Percentiles rank a stretch among this genome's conserved stretches.
These are phyloP conservation scores for Campopleginae sp. DNA, from an alignment of 2,888 invertebrate genomes.

Conservation along the genomic window DNA sequence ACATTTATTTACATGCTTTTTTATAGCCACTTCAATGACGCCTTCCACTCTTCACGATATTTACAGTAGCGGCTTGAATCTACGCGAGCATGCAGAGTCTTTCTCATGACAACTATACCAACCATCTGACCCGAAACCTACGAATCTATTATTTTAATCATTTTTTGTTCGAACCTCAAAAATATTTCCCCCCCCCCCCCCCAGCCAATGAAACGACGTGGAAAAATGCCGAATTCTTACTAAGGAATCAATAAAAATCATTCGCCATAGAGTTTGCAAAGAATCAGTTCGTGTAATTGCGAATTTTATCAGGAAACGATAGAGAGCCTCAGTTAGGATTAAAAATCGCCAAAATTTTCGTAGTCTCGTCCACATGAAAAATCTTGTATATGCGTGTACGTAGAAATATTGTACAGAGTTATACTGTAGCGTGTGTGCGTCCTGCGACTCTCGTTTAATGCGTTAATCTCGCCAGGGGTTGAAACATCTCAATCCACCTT, in stretches of 20 bases:
- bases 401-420: conserved; percentile 10
- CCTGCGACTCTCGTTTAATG: conserved; percentile 27
- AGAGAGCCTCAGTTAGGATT: background rate
- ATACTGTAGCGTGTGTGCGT: conserved; percentile 40
- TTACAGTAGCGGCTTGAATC: conserved; percentile 5
- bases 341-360: background rate
- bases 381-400: background rate
- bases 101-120: background rate
- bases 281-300: background rate
- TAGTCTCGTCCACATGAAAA: background rate
- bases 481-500: conserved; percentile 42
- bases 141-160: background rate
- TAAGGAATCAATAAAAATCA: background rate
- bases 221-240: background rate
- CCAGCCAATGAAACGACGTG: background rate
- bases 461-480: conserved; percentile 30
- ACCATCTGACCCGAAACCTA: background rate
- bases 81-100: background rate
- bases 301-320: background rate
- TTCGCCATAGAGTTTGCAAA: background rate
- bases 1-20: conserved; percentile 19
- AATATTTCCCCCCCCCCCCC: background rate
- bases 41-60: conserved; percentile 4
- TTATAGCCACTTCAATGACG: conserved; percentile 44
- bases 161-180: background rate